Conservation (phyloP, 2,888 invertebrate species). For the Eristalis intricaria region DNA sequence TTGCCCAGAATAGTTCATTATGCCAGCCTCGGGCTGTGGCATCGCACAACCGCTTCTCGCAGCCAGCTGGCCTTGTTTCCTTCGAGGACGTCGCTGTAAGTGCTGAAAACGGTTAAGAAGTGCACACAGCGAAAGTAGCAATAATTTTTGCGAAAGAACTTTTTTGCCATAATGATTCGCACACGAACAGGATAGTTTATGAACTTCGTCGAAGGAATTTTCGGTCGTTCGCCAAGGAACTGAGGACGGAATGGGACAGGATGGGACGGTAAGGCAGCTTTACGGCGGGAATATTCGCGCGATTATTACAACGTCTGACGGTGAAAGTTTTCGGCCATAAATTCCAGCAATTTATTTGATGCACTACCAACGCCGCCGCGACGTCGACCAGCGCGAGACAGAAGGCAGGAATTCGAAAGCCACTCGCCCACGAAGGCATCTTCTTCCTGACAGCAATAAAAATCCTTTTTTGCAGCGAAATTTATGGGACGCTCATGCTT, state of each 20-base stretch:
- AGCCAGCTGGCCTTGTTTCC: conserved; percentile 51
- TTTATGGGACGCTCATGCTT: conserved; percentile 50
- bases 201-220: conserved; percentile 50
- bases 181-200: conserved; percentile 71
- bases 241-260: not conserved
- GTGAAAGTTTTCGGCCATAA: conserved; percentile 63
- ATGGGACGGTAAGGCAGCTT: conserved; percentile 50
- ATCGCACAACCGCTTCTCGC: not conserved
- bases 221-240: conserved; percentile 28
- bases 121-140: conserved; percentile 47
- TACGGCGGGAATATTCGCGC: conserved; percentile 56
- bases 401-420: not conserved
- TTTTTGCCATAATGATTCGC: conserved; percentile 64
- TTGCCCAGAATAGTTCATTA: conserved; percentile 54
- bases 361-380: conserved; percentile 39
- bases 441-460: conserved; percentile 60
- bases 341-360: conserved; percentile 70
- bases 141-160: conserved; percentile 37
- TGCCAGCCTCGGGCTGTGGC: conserved; percentile 12
- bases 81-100: conserved; percentile 47
- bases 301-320: conserved; percentile 63
- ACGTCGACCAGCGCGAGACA: no score
- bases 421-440: conserved; percentile 49
- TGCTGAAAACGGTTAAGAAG: conserved; percentile 40
- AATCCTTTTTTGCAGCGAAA: conserved; percentile 40